A percentile compares a stretch with the other conserved stretches of the same genome.
Conservation (phyloP, 2,113 vertebrate genomes). For the Dendropsophus ebraccatus region DNA sequence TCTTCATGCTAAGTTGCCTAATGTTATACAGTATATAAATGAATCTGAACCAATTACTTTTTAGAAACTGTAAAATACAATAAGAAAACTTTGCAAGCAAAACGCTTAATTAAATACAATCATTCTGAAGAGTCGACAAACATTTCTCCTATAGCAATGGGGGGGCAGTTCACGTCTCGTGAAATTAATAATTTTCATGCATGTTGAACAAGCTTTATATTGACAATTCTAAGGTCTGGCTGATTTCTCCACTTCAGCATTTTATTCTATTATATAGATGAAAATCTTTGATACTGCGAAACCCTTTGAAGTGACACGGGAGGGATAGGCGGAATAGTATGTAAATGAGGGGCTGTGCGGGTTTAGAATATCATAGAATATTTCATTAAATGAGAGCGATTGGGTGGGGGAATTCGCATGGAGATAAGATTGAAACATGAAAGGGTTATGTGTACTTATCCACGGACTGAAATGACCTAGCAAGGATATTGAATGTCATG, state of each 20-base stretch:
- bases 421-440: slow-evolving; percentile 38
- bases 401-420: slow-evolving; percentile 13
- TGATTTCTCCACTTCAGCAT: slow-evolving; percentile 46
- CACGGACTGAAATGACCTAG: slow-evolving; percentile 29
- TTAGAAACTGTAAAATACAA: slow-evolving; percentile 30
- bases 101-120: slow-evolving; percentile 49
- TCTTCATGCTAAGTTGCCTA: slow-evolving; percentile 21
- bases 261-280: slow-evolving; percentile 57
- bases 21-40: slow-evolving; percentile 35
- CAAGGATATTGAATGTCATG: slow-evolving; percentile 49
- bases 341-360: slow-evolving; percentile 3
- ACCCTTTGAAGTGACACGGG: slow-evolving; percentile 42
- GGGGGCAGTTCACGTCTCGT: neutral
- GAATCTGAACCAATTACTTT: slow-evolving; percentile 43
- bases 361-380: slow-evolving; percentile 26
- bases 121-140: slow-evolving; percentile 28
- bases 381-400: slow-evolving; percentile 50
- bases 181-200: slow-evolving; percentile 51
- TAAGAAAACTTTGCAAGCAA: slow-evolving; percentile 31
- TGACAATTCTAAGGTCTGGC: slow-evolving; percentile 47
- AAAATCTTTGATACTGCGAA: slow-evolving; percentile 52
- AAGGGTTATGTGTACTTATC: slow-evolving; percentile 40
- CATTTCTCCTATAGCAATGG: slow-evolving; percentile 18
- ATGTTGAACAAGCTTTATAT: slow-evolving; percentile 50
- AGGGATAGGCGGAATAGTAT: slow-evolving; percentile 8